Evolutionary conservation across 2,113 vertebrate genomes (phyloP).

Genomic region (Chionomys nivalis): DNA sequence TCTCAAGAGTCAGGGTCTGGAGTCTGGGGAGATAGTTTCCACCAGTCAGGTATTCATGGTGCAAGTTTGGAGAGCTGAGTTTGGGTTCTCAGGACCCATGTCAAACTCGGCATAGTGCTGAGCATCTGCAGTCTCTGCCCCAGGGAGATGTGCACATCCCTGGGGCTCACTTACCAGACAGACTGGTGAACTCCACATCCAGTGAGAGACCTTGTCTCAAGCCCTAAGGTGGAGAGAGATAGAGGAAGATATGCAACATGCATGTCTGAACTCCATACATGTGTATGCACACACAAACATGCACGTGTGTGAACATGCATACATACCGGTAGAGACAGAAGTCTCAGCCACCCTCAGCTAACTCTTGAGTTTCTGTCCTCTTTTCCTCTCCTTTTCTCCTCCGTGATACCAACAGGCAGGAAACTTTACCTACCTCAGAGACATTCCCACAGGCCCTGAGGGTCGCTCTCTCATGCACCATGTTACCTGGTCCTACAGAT

Average conservation of each 20-base stretch:
- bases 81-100: neutral
- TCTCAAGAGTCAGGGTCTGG: neutral
- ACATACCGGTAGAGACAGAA: neutral
- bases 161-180: neutral
- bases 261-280: neutral
- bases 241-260: neutral
- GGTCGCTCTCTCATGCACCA: neutral
- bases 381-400: neutral
- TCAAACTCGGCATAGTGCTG: neutral
- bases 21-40: neutral
- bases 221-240: neutral
- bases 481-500: slow-evolving; percentile 39
- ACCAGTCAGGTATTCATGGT: neutral
- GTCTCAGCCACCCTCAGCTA: neutral
- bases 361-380: neutral
- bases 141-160: neutral
- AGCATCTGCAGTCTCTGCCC: neutral
- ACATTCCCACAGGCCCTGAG: neutral
- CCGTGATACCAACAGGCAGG: neutral
- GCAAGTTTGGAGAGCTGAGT: neutral
- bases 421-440: neutral
- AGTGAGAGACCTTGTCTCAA: neutral
- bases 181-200: neutral
- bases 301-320: neutral
- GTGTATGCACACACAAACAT: neutral